Percentiles rank a stretch among this genome's conserved stretches.
Evolutionary conservation across 2,113 vertebrate species (phyloP).

Genomic region (Hippocampus guttulatus): DNA sequence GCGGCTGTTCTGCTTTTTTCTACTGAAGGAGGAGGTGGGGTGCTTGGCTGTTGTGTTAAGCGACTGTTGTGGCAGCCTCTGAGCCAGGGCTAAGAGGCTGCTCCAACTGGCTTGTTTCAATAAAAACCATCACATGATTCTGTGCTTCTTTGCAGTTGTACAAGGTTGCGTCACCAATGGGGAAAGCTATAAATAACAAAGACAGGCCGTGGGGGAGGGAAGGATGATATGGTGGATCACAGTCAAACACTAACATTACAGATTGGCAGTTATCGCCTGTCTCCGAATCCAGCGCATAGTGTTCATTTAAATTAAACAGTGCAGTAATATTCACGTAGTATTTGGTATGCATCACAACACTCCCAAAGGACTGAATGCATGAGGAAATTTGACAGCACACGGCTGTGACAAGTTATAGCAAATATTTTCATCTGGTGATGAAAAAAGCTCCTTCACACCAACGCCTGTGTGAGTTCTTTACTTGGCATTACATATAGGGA

Average conservation of each 20-base stretch:
- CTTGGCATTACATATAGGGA: neutral
- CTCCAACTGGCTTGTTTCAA: constrained; percentile 55
- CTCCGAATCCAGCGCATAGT: constrained; percentile 4
- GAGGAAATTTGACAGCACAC: constrained; percentile 28
- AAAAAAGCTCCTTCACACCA: constrained; percentile 15
- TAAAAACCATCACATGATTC: constrained; percentile 53
- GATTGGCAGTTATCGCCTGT: constrained; percentile 40
- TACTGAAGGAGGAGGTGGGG: constrained; percentile 15
- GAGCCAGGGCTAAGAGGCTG: constrained; percentile 13
- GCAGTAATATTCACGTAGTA: constrained; percentile 30
- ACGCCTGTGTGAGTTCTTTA: constrained; percentile 9
- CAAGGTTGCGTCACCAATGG: constrained; percentile 48
- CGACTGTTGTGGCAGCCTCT: constrained; percentile 43
- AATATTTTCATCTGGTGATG: constrained; percentile 43
- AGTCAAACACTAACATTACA: constrained; percentile 30
- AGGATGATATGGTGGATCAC: constrained; percentile 8
- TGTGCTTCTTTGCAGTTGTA: constrained; percentile 54
- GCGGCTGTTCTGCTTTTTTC: constrained; percentile 26
- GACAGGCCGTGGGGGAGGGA: constrained; percentile 22
- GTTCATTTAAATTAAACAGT: constrained; percentile 24
- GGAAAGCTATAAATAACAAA: constrained; percentile 61
- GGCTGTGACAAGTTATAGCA: constrained; percentile 37
- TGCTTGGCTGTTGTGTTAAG: constrained; percentile 37
- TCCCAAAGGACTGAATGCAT: constrained; percentile 40
- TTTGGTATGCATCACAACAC: constrained; percentile 29